phyloP scores from a whole-genome alignment of 2,113 vertebrate species.

The Dermatemys mawii region DNA sequence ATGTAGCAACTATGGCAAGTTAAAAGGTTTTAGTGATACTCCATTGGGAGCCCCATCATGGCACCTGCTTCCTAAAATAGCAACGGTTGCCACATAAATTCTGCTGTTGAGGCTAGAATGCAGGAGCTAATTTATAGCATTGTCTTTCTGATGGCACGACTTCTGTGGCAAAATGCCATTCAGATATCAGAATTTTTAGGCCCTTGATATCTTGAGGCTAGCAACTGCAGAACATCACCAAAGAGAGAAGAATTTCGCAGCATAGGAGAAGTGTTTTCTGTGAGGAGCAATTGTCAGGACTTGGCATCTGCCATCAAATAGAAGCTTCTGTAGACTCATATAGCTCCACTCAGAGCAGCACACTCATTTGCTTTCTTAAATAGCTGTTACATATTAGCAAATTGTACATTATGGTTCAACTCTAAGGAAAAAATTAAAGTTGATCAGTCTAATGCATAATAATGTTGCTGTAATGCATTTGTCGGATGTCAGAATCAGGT shows the following conservation, averaged over 20 bases:
- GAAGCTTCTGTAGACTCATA: background rate
- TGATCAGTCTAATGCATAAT: background rate
- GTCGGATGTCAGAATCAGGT: background rate
- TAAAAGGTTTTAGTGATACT: background rate
- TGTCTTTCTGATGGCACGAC: background rate
- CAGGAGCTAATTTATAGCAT: background rate
- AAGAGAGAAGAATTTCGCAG: background rate
- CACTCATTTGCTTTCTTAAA: slow-evolving; percentile 30
- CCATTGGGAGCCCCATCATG: background rate
- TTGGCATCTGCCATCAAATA: background rate
- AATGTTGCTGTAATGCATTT: background rate
- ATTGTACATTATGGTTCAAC: slow-evolving; percentile 42
- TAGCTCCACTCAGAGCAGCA: background rate
- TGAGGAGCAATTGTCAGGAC: background rate
- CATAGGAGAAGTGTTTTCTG: background rate
- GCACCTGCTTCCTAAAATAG: background rate
- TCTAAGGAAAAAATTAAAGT: slow-evolving; percentile 12
- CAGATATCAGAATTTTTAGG: background rate
- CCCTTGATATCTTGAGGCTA: background rate
- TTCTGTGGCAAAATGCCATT: background rate
- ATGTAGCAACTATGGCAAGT: background rate
- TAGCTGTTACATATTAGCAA: slow-evolving; percentile 58
- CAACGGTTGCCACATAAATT: background rate
- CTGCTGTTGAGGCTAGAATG: background rate
- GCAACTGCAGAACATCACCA: background rate